phyloP scores from a whole-genome alignment of 1,140 invertebrate species.

The Brachionus calyciflorus region DNA sequence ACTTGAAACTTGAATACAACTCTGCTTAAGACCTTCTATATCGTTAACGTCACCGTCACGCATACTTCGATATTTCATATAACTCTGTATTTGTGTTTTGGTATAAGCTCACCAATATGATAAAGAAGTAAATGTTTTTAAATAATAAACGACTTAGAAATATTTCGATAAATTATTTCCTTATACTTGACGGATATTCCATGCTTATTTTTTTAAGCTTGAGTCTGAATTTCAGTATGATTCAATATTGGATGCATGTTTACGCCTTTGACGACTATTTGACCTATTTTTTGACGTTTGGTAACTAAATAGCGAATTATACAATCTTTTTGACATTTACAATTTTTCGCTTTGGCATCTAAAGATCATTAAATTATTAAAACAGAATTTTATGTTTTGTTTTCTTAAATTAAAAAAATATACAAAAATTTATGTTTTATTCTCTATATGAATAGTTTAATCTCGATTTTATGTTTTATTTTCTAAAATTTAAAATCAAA shows the following conservation, averaged over 20 bases:
- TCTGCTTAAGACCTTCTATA: too few relatives aligned
- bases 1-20: too few relatives aligned
- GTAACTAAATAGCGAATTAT: too few relatives aligned
- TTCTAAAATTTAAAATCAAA: neutral
- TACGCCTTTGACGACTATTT: neutral
- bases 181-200: slow-evolving; percentile 16
- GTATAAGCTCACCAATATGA: too few relatives aligned
- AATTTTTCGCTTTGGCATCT: too few relatives aligned
- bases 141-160: neutral
- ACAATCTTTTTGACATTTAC: too few relatives aligned
- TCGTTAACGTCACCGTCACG: too few relatives aligned
- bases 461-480: slow-evolving; percentile 14
- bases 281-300: neutral
- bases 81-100: too few relatives aligned
- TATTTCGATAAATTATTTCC: neutral
- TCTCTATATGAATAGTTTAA: slow-evolving; percentile 10
- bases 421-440: slow-evolving; percentile 13
- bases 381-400: neutral
- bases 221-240: neutral
- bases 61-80: too few relatives aligned
- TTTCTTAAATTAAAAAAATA: slow-evolving; percentile 14
- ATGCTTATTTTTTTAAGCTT: slow-evolving; percentile 15
- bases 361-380: too few relatives aligned
- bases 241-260: slow-evolving; percentile 21
- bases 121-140: neutral